A percentile compares a stretch with the other conserved stretches of the same genome.
Evolutionary conservation across 2,888 invertebrate species (phyloP).

Genomic region (Cancer borealis): DNA sequence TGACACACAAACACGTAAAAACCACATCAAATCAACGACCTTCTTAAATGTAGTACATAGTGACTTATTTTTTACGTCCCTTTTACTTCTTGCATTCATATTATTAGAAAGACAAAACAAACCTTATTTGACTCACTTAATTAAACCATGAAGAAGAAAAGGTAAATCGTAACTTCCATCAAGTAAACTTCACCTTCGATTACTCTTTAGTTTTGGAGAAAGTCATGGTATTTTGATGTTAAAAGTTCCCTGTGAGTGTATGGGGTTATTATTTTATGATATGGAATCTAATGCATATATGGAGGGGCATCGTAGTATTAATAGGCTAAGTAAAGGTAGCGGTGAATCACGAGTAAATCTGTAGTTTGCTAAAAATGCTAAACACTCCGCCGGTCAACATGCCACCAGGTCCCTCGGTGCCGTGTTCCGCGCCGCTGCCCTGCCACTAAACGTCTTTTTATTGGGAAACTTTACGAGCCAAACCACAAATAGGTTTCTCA

Average conservation of each 20-base stretch:
- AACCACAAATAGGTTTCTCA: slow-evolving; percentile 17
- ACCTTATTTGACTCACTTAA: neutral
- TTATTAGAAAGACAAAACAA: neutral
- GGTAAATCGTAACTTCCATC: neutral
- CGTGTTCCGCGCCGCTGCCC: neutral
- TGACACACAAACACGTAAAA: neutral
- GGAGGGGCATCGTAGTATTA: neutral
- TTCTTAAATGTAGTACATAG: neutral
- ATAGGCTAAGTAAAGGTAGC: neutral
- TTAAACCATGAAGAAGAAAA: neutral
- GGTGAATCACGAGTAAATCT: neutral
- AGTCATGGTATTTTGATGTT: neutral
- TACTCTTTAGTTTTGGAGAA: neutral
- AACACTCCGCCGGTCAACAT: neutral
- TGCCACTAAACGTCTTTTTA: neutral
- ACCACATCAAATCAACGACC: neutral
- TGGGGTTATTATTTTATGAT: neutral
- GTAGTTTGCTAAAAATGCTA: neutral
- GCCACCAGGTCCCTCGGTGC: neutral
- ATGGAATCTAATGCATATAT: neutral
- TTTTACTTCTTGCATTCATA: neutral
- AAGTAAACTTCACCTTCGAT: neutral
- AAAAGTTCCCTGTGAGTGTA: neutral
- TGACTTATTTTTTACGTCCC: neutral
- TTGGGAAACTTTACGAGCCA: neutral